A percentile compares a stretch with the other conserved stretches of the same genome.
Evolutionary conservation across 2,797 vertebrate species (phyloP).

Genomic region (Tiaroga cobitis): DNA sequence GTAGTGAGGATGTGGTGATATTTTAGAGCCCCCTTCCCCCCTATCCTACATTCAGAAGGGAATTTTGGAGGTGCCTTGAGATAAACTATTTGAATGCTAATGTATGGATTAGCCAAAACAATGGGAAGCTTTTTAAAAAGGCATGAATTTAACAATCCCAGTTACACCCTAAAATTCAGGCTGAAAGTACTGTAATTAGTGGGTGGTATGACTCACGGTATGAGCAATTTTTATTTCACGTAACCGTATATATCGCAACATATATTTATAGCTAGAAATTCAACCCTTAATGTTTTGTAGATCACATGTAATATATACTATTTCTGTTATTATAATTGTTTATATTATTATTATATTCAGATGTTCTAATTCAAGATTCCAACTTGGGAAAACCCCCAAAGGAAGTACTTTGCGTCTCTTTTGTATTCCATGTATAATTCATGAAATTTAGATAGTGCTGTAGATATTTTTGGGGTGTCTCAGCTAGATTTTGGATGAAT

Average conservation of each 20-base stretch:
- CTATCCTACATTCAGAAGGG: conserved; percentile 26
- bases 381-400: background rate
- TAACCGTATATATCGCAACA: background rate
- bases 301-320: background rate
- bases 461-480: background rate
- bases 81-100: conserved; percentile 43
- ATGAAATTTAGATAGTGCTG: conserved; percentile 28
- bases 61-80: conserved; percentile 20
- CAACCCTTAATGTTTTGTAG: background rate
- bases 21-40: conserved; percentile 32
- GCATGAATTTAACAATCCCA: background rate
- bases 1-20: conserved; percentile 50
- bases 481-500: background rate
- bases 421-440: conserved; percentile 35
- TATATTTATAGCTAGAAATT: background rate
- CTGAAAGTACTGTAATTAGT: background rate
- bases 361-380: background rate
- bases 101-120: conserved; percentile 13
- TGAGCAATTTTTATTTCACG: background rate
- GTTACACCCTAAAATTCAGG: background rate
- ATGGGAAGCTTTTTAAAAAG: background rate
- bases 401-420: background rate
- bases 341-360: background rate
- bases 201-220: background rate
- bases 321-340: background rate